Evolutionary conservation across 30 jellyfish, hydroid and myxozoan species (phyloP).

Genomic region (Turritopsis rubra): DNA sequence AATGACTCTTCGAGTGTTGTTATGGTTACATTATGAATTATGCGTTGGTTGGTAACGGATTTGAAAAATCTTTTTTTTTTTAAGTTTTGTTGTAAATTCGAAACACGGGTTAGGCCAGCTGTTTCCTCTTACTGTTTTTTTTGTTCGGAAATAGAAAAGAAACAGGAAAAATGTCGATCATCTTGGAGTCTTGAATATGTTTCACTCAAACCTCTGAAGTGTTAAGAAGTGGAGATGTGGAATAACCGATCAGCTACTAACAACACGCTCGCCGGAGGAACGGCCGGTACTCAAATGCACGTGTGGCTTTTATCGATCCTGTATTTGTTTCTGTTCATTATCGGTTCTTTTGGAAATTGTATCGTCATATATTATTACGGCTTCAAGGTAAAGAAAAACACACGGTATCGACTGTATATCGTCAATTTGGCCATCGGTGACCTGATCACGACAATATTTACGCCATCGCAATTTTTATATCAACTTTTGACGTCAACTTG

Average conservation of each 20-base stretch:
- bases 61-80: no score
- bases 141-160: no score
- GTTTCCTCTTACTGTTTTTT: no score
- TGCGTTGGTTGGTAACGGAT: no score
- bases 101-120: no score
- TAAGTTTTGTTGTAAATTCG: no score
- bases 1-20: no score
- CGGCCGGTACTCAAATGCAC: not conserved
- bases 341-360: not conserved
- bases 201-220: no score
- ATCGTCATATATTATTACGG: not conserved
- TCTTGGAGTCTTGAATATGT: no score
- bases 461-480: not conserved
- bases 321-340: not conserved
- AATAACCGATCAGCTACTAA: not conserved
- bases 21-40: no score
- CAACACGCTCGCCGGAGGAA: not conserved
- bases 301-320: not conserved
- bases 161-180: no score
- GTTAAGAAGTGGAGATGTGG: no score
- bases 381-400: not conserved
- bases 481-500: not conserved
- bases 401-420: not conserved
- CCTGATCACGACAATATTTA: not conserved
- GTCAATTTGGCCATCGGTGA: not conserved